Evolutionary conservation across 2,113 vertebrate genomes (phyloP).

Genomic region (Neotragus moschatus): DNA sequence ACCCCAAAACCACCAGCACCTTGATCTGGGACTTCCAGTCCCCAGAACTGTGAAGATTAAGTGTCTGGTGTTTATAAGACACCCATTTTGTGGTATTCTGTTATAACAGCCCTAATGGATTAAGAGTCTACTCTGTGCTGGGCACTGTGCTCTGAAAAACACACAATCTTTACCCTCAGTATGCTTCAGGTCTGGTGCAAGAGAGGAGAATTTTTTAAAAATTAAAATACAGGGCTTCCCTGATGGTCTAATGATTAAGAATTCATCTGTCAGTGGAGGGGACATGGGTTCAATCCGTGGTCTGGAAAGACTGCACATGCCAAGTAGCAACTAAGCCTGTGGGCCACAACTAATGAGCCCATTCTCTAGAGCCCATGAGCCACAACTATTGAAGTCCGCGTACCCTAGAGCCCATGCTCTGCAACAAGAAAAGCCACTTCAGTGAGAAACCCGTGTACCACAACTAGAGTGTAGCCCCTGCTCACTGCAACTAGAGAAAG

Average conservation of each 20-base stretch:
- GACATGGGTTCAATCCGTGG: neutral
- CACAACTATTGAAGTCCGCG: too few relatives aligned
- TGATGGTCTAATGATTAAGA: neutral
- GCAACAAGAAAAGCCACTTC: neutral
- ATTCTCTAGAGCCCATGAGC: neutral
- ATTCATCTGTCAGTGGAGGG: neutral
- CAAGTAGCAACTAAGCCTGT: neutral
- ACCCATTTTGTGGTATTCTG: neutral
- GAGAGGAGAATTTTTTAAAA: neutral
- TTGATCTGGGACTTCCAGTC: neutral
- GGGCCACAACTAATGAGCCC: neutral
- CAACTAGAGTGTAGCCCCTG: neutral
- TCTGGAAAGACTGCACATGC: neutral
- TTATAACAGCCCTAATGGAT: neutral
- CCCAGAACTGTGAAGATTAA: neutral
- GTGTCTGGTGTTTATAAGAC: neutral
- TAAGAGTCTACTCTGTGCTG: neutral
- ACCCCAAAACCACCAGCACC: too few relatives aligned
- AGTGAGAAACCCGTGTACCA: neutral
- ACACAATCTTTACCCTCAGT: neutral
- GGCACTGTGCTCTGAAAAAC: neutral
- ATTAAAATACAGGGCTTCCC: neutral
- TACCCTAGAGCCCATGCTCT: neutral
- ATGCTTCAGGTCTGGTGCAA: neutral
- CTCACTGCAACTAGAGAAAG: neutral